Percentiles rank a stretch among this genome's conserved stretches.
phyloP scores from a whole-genome alignment of 2,113 vertebrate species.

The Thomomys bottae region DNA sequence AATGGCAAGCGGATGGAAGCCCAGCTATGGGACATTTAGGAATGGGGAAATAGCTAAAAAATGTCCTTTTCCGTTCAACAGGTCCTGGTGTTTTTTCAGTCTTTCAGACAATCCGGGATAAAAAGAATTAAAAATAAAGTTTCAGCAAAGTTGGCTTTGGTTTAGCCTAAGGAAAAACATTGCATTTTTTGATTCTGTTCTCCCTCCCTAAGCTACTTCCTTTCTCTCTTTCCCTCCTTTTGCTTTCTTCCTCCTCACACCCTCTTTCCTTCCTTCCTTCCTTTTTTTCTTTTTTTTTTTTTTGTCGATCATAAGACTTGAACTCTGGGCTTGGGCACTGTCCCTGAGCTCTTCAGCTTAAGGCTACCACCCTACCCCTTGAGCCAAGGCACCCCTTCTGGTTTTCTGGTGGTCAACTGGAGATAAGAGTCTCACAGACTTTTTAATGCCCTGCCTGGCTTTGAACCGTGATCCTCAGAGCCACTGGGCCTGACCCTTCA shows the following conservation, averaged over 20 bases:
- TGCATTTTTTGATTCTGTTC: not conserved
- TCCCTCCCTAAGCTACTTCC: not conserved
- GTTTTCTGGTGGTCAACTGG: too few species aligned
- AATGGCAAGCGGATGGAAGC: not conserved
- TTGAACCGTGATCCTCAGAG: too few species aligned
- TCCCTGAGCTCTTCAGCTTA: too few species aligned
- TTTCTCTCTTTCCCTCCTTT: not conserved
- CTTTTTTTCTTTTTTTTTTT: not conserved
- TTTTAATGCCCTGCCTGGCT: too few species aligned
- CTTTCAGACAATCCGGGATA: not conserved
- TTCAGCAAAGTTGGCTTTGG: not conserved
- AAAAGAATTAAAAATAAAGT: not conserved
- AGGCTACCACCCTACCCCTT: too few species aligned
- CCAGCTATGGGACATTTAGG: not conserved
- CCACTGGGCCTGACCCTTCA: too few species aligned
- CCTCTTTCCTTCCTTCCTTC: accelerated
- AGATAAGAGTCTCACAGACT: too few species aligned
- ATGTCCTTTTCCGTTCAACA: too few species aligned
- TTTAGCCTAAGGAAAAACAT: not conserved
- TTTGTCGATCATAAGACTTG: not conserved
- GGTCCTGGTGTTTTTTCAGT: too few species aligned
- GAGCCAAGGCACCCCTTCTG: too few species aligned
- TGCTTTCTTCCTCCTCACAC: not conserved
- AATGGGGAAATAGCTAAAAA: not conserved
- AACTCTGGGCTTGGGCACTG: too few species aligned